Percentiles rank a stretch among this genome's conserved stretches.
phyloP scores from a whole-genome alignment of 2,797 vertebrate species.

The Acipenser transmontanus region DNA sequence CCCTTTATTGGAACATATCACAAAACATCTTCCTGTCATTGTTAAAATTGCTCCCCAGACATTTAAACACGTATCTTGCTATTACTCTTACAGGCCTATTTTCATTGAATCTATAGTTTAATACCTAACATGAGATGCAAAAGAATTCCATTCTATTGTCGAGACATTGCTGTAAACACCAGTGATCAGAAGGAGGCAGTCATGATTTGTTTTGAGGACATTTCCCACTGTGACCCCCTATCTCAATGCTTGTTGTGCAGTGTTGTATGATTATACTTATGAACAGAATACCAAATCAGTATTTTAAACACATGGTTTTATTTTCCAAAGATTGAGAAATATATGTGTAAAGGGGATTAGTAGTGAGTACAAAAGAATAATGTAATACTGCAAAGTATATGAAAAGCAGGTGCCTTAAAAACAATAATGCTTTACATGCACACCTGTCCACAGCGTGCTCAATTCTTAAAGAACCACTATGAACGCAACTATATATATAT shows the following conservation, averaged over 20 bases:
- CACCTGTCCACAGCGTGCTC: too few species aligned
- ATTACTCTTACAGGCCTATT: conserved; percentile 11
- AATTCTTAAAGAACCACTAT: too few species aligned
- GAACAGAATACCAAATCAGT: conserved; percentile 2
- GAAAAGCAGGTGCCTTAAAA: too few species aligned
- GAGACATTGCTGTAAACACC: not conserved
- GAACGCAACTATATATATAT: too few species aligned
- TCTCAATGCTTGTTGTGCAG: not conserved
- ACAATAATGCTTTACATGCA: too few species aligned
- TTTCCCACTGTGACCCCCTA: not conserved
- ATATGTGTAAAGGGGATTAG: too few species aligned
- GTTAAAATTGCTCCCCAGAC: conserved; percentile 9
- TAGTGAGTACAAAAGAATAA: too few species aligned
- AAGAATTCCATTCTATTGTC: too few species aligned
- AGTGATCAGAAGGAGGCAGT: conserved; percentile 34
- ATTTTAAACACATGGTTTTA: not conserved
- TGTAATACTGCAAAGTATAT: too few species aligned
- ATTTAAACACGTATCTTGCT: conserved; percentile 7
- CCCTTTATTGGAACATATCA: not conserved
- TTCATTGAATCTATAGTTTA: conserved; percentile 9
- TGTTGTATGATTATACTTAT: not conserved
- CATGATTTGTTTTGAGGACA: conserved; percentile 19
- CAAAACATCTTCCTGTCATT: conserved; percentile 15
- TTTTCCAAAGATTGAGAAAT: conserved; percentile 14
- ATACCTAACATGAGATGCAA: too few species aligned